Conservation (phyloP, 2,888 invertebrate species). For the Cantharis rustica region DNA sequence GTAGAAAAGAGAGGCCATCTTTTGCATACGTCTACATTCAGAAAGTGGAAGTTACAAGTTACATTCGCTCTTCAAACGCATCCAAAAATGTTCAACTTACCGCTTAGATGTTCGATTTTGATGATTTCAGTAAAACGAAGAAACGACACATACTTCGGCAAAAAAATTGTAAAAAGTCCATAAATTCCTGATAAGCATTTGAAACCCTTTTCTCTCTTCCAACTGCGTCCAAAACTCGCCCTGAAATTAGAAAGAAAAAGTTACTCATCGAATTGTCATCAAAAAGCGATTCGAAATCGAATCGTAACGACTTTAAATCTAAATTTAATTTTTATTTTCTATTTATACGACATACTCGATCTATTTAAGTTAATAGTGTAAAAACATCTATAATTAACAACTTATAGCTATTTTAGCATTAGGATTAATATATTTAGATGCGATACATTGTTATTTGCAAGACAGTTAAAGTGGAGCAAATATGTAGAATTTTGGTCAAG, state of each 20-base stretch:
- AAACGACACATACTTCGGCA: neutral
- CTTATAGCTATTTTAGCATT: neutral
- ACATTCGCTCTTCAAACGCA: neutral
- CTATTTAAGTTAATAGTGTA: neutral
- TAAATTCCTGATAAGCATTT: conserved; percentile 3
- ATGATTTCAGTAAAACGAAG: neutral
- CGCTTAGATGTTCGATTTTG: neutral
- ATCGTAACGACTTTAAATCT: neutral
- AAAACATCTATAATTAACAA: conserved; percentile 4
- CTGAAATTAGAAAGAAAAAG: neutral
- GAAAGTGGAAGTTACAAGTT: neutral
- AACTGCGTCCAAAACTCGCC: neutral
- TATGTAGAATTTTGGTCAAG: neutral
- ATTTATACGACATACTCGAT: neutral
- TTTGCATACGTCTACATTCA: no score
- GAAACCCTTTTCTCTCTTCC: neutral
- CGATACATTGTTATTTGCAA: neutral
- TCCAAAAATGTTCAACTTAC: neutral
- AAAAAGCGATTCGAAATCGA: neutral
- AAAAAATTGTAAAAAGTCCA: neutral
- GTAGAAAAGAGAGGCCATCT: neutral
- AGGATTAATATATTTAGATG: conserved; percentile 1
- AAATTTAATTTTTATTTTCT: conserved; percentile 3
- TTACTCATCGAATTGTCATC: neutral
- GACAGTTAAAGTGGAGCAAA: neutral